phyloP scores from a whole-genome alignment of 2,113 vertebrate species.

The Amblyornis subalaris region DNA sequence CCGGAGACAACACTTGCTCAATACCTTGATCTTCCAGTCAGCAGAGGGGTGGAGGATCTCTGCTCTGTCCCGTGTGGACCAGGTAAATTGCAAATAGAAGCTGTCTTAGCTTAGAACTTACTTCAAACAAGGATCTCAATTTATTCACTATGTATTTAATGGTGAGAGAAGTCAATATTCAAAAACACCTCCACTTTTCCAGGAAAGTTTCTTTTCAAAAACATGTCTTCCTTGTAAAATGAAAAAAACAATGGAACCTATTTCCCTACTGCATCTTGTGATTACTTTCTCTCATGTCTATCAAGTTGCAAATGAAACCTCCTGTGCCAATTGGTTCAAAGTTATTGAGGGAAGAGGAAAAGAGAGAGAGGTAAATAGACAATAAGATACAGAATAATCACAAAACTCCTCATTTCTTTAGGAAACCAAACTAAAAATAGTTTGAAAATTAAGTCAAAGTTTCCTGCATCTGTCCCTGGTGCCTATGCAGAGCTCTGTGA shows the following conservation, averaged over 20 bases:
- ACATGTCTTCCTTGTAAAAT: rapidly evolving
- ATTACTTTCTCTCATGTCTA: not conserved
- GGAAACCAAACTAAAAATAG: not conserved
- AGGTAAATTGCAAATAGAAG: not conserved
- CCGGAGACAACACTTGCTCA: not conserved
- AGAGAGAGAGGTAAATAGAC: not conserved
- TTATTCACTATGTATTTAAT: not conserved
- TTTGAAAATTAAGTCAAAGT: not conserved
- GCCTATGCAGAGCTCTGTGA: not conserved
- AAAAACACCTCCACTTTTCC: not conserved
- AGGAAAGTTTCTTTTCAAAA: not conserved
- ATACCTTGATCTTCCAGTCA: not conserved
- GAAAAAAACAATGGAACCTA: not conserved
- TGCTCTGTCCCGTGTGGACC: not conserved
- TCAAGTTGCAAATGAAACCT: not conserved
- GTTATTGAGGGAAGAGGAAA: not conserved
- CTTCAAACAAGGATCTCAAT: not conserved
- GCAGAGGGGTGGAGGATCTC: not conserved
- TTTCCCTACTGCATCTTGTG: not conserved
- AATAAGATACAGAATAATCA: not conserved
- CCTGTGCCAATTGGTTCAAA: not conserved
- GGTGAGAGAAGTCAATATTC: not conserved
- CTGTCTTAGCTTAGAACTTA: not conserved
- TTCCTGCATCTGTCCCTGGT: not conserved
- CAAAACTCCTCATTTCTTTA: not conserved